phyloP scores from a whole-genome alignment of 2,797 vertebrate species.

The Myiothlypis coronata region DNA sequence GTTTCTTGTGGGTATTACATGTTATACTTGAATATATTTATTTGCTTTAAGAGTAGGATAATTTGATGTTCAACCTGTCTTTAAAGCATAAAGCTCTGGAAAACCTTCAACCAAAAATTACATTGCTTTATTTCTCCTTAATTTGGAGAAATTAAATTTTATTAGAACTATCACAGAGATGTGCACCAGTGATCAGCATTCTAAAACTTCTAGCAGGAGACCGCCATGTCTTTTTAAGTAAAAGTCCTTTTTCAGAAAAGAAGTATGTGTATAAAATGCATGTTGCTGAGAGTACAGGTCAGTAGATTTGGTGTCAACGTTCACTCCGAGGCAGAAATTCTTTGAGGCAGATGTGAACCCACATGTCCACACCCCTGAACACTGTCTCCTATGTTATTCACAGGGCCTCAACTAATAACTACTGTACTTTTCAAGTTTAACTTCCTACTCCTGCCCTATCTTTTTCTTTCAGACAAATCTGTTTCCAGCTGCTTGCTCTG shows the following conservation, averaged over 20 bases:
- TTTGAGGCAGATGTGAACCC: background rate
- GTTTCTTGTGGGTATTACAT: background rate
- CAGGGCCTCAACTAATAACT: background rate
- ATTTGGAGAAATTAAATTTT: background rate
- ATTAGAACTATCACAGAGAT: background rate
- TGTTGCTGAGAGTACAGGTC: background rate
- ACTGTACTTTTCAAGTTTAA: background rate
- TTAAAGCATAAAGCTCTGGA: background rate
- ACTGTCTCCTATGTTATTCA: background rate
- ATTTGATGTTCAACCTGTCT: background rate
- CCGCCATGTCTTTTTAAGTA: background rate
- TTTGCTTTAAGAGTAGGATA: background rate
- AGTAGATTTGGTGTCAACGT: background rate
- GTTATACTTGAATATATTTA: background rate
- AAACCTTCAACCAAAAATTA: background rate
- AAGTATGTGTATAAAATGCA: background rate
- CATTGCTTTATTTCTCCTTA: background rate
- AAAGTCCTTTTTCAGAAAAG: background rate
- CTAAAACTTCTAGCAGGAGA: background rate
- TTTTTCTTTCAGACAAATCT: background rate
- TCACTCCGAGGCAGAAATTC: background rate
- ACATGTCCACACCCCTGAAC: rapidly evolving
- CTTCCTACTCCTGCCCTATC: background rate
- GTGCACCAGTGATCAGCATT: background rate
- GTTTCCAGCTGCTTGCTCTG: background rate